Percentiles rank a stretch among this genome's conserved stretches.
Conservation (phyloP, 2,888 invertebrate genomes). For the Uloborus plumipes region DNA sequence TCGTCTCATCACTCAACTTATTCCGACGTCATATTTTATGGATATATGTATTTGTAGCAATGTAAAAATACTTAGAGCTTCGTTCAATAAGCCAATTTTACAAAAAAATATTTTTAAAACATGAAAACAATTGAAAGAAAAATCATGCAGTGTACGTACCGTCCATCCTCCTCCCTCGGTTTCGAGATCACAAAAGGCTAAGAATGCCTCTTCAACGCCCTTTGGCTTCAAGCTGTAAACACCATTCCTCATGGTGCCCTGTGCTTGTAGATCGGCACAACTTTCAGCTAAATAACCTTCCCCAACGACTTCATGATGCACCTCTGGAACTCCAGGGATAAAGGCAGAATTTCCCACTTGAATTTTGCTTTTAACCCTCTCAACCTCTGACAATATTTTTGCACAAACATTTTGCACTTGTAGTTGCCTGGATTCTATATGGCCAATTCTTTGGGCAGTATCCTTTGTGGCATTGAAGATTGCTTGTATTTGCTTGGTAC, state of each 20-base stretch:
- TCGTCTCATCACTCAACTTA: no score
- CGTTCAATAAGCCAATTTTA: no score
- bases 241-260: constrained; percentile 88
- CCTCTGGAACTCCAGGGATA: constrained; percentile 37
- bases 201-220: constrained; percentile 92
- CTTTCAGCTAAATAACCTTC: constrained; percentile 78
- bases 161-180: constrained; percentile 93
- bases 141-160: constrained; percentile 75
- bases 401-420: constrained; percentile 32
- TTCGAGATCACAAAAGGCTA: constrained; percentile 91
- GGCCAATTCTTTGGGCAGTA: constrained; percentile 32
- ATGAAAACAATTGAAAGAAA: neutral
- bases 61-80: no score
- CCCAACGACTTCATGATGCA: constrained; percentile 15
- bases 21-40: no score
- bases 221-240: constrained; percentile 91
- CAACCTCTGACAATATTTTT: constrained; percentile 55
- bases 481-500: constrained; percentile 35
- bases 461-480: constrained; percentile 48
- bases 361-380: constrained; percentile 30
- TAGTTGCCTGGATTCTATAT: constrained; percentile 43
- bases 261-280: constrained; percentile 86
- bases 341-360: constrained; percentile 27
- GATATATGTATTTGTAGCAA: no score
- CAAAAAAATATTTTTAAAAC: no score